Evolutionary conservation across 2,888 invertebrate genomes (phyloP), one percentile per base, ranked within the genome.

Genomic region (Hypomecis atomaria): DNA sequence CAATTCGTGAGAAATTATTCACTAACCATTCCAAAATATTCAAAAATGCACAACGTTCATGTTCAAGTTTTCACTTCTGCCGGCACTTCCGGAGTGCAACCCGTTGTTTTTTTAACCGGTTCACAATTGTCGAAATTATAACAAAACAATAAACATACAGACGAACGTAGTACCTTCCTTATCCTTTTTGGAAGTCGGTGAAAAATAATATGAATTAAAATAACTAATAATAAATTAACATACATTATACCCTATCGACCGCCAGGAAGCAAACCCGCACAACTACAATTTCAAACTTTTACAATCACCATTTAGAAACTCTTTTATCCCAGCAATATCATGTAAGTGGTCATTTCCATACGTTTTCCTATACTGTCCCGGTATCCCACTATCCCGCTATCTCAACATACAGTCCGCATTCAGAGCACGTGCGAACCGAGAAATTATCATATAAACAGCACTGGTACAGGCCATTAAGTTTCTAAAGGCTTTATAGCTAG

Each of bases 381-480:
- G 52, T 54, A 59, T 54, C 50, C 53, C 48, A 63, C 37, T 57
- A 47, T 62, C 47, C 56, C 49, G 53, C 59, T 57, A 66, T 62
- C 57, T 58, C 34, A 45, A 58, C 58, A 56, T 62, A 62, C 48
- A 44, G 63, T 45, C 49, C 55, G 59, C 59, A 76, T 67, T 75
- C 75, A 72, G 71, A 62, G 71, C 83, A 79, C 80, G 83, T 82
- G 70, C 71, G 65, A 71, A 73, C 70, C 67, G 65, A 67, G 71
- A 75, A 73, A 88, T 90, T 89, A 89, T 84, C 89, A 90, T 90
- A 88, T 79, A 87, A 86, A 88, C 85, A 86, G 80, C 81, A 67
- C 74, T 75, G 73, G 73, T 78, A 85, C 85, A 83, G 73, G 73
- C 84, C 84, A 88, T 88, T 89, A 85, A 78, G 82, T 81, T 81